Base-by-base conservation (phyloP, 1,140 invertebrate species). In the Aricia agestis region DNA sequence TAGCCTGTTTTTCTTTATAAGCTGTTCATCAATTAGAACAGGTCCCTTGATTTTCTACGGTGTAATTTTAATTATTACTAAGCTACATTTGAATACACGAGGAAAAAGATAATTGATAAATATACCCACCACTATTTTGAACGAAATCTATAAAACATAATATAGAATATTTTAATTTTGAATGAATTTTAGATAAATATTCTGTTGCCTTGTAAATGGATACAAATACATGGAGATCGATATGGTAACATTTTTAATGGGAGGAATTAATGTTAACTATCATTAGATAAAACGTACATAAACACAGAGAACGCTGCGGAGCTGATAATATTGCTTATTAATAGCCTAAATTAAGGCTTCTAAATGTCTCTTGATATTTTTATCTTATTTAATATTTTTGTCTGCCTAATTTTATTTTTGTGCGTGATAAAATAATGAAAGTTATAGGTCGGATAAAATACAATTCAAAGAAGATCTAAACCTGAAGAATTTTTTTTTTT, bases 201-300 rank as follows among this genome's bases (percentile, higher is more conserved):
- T 63, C 18, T 63, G 25, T 63, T 63, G 59, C 17, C 59, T 63
- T 63, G 59, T 63, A 19, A 63, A 63, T 25, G 59, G 18, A 6
- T 15, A 63, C n/a, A 63, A 63, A 18, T 31, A 63, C 59, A 63
- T 63, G 59, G 59, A 63, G 19, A 63, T 63, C 17, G 59, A 25
- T 63, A 19, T 63, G 18, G 18, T 31, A 63, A 63, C 59, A 25
- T 63, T 63, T 59, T 63, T 63, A 63, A 63, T 63, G 59, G 11
- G 59, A 13, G 59, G 59, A 63, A 63, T 63, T 63, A 63, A 63
- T 11, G 17, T 19, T 63, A 63, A 19, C 7, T 19, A 25, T 19
- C 18, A 11, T 63, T 25, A 25, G 59, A 63, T 63, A 63, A 63
- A 63, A 63, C 18, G 4, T 66, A 66, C 63, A 66, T 66, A 67